phyloP scores from a whole-genome alignment of 2,797 vertebrate species.

The Spondyliosoma cantharus region DNA sequence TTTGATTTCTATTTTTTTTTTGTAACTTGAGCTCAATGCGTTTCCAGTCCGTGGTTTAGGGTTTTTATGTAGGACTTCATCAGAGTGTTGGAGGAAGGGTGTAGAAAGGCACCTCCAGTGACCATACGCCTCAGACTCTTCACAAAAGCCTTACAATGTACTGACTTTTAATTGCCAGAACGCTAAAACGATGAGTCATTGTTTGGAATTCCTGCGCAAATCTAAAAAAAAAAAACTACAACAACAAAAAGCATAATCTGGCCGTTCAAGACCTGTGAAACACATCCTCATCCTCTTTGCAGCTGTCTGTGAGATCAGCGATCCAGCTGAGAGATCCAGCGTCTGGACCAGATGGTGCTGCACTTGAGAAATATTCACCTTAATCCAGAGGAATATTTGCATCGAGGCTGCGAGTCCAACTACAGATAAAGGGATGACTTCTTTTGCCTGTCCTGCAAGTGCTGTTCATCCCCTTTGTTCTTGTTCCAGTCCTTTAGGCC shows the following conservation, averaged over 20 bases:
- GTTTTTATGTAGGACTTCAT: background rate
- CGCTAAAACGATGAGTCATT: background rate
- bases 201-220: conserved; percentile 10
- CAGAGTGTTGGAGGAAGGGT: background rate
- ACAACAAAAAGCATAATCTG: conserved; percentile 29
- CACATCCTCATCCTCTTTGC: background rate
- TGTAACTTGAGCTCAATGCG: background rate
- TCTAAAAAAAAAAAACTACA: conserved; percentile 33
- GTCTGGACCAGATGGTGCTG: conserved; percentile 2
- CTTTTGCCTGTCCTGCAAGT: conserved; percentile 25
- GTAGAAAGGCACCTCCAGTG: conserved; percentile 17
- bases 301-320: background rate
- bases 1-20: conserved; percentile 1
- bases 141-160: conserved; percentile 1
- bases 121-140: conserved; percentile 9
- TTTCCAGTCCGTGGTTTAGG: background rate
- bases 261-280: conserved; percentile 25
- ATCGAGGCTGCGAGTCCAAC: background rate
- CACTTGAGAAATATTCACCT: background rate
- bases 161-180: background rate
- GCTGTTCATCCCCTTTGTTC: conserved; percentile 83
- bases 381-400: conserved; percentile 12
- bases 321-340: too few relatives aligned
- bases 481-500: conserved; percentile 93
- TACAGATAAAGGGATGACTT: conserved; percentile 68